Base-by-base conservation (phyloP, 2,888 invertebrate species). In the Emesis russula region DNA sequence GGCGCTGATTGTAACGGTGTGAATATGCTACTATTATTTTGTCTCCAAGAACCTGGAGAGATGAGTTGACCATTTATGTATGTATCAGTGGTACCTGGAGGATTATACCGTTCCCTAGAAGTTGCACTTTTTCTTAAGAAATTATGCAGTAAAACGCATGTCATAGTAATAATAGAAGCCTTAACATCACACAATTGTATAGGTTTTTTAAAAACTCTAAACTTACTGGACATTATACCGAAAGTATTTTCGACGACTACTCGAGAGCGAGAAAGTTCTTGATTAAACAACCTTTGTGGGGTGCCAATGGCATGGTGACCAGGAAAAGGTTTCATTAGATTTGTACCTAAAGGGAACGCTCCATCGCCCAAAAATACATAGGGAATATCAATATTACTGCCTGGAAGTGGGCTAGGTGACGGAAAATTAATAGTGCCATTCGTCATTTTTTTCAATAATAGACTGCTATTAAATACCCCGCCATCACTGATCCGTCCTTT, bases 261-360 rank as follows among this genome's bases (percentile, higher is more conserved):
- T 76, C 92, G 93, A 71, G 94, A 83, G 91, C 87, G 91, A 5
- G 93, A 93, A 63, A 95, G 77, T 25, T 48, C 48, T 88, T 94
- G 48, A 63, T 94, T 95, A 89, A 95, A 93, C 91, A 94, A 36
- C n/a, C 94, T 87, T 92, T 94, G 89, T 89, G 75, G 91, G 88
- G 94, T 91, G n/a, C 84, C 92, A 31, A 81, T 36, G 2, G 90
- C 83, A 92, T 95, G 94, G 31, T 94, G 83, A 48, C 94, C 95
- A 82, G 95, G 94, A 91, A 92, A 95, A 38, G 95, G 95, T 84
- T 96, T 96, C 95, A 96, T 95, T 71, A 95, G 84, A 73, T 95
- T 91, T 75, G 33, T 5, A 88, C 91, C 91, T 18, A 90, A 63
- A 38, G 91, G 87, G 79, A 91, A 91, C n/a, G 91, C 88, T 1